Base-by-base conservation (phyloP, 2,888 invertebrate genomes). In the Drosophila mimetica region DNA sequence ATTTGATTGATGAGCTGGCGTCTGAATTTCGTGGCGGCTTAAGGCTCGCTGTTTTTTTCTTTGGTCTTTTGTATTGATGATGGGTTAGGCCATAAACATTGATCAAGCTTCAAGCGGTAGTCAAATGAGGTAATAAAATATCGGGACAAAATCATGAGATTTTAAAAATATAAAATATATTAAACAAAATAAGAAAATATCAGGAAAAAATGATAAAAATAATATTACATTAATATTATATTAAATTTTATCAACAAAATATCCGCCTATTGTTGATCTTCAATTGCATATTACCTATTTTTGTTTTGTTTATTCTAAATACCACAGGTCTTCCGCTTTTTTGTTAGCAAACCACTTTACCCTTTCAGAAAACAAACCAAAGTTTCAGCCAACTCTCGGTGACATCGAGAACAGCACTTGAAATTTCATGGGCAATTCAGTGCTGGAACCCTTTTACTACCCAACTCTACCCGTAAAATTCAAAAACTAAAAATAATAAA, bases 1-100 rank as follows among this genome's bases (percentile, higher is more conserved):
- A 60, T 75, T 87, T 88, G 84, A 88, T 88, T 85, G 87, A 88
- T 88, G 87, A 74, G 58, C 69, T 34, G 61, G 50, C 70, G 60
- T 71, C 66, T 72, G 52, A 46, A 60, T 63, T 50, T 60, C 39
- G 36, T 34, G 32, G 37, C 36, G 20, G 41, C 46, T 61, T 30
- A 61, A n/a, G 8, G 34, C 4, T 16, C 11, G 16, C 16, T 3
- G 8, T 16, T 37, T 22, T 16, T 8, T 44, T 28, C 20, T 16
- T 41, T 9, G 14, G 9, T 34, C 8, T 30, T 58, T 58, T 39
- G n/a, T 54, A 39, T 57, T 57, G 44, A 60, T 39, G 36, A 37
- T 22, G 25, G n/a, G 32, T 54, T 22, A 22, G 14, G 20, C 20
- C 20, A 32, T 22, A n/a, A 51, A 25, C 9, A 55, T 55, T 36